Evolutionary conservation across 2,888 invertebrate genomes (phyloP).

Genomic region (Tricholauxania praeusta): DNA sequence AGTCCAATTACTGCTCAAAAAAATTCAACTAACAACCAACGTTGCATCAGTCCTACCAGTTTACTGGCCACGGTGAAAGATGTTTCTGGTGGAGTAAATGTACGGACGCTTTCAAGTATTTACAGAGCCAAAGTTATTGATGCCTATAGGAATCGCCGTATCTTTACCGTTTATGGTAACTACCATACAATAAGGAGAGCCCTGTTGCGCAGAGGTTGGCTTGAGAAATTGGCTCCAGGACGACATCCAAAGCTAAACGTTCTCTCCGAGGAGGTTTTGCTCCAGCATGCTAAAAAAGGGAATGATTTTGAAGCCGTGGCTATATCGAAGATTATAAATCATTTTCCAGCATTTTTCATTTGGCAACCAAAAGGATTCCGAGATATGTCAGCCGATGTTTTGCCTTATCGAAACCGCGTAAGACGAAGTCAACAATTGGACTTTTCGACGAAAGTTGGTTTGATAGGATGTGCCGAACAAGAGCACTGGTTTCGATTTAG

Average conservation of each 20-base stretch:
- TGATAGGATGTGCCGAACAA: constrained; percentile 64
- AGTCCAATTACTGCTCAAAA: constrained; percentile 9
- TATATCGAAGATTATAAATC: constrained; percentile 73
- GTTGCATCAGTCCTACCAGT: constrained; percentile 7
- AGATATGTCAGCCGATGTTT: constrained; percentile 54
- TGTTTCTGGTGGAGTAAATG: constrained; percentile 39
- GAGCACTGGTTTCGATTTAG: constrained; percentile 61
- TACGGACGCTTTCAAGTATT: constrained; percentile 53
- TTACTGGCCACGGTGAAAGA: constrained; percentile 10
- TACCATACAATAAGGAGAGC: constrained; percentile 66
- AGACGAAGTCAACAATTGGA: constrained; percentile 58
- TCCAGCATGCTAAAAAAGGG: constrained; percentile 59
- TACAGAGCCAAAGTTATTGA: constrained; percentile 60
- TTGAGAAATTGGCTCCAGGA: constrained; percentile 74
- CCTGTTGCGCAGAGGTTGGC: constrained; percentile 77
- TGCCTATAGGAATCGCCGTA: constrained; percentile 61
- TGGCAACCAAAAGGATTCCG: constrained; percentile 72
- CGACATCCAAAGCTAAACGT: constrained; percentile 59
- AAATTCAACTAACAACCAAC: not conserved
- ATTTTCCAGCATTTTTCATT: constrained; percentile 77
- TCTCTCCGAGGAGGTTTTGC: constrained; percentile 56
- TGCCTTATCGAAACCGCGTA: constrained; percentile 62
- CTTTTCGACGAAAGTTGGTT: constrained; percentile 70
- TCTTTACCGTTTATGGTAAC: constrained; percentile 63
- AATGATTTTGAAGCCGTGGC: constrained; percentile 66